Evolutionary conservation across 2,888 invertebrate species (phyloP), one percentile per base, ranked within the genome.

Genomic region (Coenonympha glycerion): DNA sequence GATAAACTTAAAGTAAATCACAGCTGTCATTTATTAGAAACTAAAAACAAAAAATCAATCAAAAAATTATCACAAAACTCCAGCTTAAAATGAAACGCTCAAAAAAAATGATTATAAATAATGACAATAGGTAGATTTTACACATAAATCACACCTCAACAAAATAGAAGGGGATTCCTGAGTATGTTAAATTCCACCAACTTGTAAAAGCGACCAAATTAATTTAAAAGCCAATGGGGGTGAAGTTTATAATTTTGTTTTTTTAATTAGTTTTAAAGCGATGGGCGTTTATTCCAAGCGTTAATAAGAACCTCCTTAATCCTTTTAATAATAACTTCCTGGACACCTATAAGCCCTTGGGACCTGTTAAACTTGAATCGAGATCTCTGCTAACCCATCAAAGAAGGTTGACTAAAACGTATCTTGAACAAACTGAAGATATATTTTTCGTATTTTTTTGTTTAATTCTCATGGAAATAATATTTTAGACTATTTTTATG

Each of bases 221-320:
- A 71, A 69, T 68, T 59, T 54, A 60, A 63, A 73, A 73, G 71
- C 68, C 68, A 73, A 75, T 61, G 58, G 60, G 60, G 59, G 31
- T 69, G 64, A 65, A 58, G 63, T 61, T 59, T 60, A 59, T 55
- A 61, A 45, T 53, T 53, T 69, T n/a, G n/a, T n/a, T 59, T 60
- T 58, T 62, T 67, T 50, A 64, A 73, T 74, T 74, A 79, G 73
- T 71, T 69, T 66, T 65, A 62, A 65, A 84, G 82, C 81, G 71
- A 69, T 75, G 69, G 70, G 61, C 67, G 59, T 66, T 60, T 60
- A 56, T 61, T 60, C 64, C 54, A 69, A 78, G 76, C 79, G 72
- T 73, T 76, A 74, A 69, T 64, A 52, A 68, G 62, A 62, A 68
- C 66, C 68, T 65, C 55, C 55, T 61, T 64, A 60, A 59, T 68